These are phyloP conservation scores for Bugulina stolonifera DNA, from an alignment of 2,888 invertebrate species.

Conservation along the genomic window DNA sequence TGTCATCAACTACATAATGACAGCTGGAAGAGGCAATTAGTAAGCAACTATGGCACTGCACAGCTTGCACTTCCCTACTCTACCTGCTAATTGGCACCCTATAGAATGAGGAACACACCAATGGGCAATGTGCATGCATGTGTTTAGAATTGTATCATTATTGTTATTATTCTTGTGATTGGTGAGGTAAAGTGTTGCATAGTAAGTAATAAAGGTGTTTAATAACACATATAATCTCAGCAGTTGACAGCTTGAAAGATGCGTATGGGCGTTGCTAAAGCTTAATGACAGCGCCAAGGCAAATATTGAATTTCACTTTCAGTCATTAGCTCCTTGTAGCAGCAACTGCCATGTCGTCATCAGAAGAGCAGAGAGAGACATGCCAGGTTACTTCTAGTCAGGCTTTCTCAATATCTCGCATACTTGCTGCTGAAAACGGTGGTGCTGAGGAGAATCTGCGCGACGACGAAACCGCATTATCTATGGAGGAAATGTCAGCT, in stretches of 20 bases:
- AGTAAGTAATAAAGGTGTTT: background rate
- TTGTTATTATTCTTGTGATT: too few species aligned
- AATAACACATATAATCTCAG: background rate
- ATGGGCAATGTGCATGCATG: too few species aligned
- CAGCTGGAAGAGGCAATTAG: background rate
- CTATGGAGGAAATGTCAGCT: background rate
- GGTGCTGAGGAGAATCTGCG: background rate
- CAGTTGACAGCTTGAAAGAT: too few species aligned
- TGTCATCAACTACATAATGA: too few species aligned
- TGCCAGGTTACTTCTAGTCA: background rate
- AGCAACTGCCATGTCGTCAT: background rate
- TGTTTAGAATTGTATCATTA: too few species aligned
- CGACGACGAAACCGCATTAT: background rate
- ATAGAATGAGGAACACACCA: too few species aligned
- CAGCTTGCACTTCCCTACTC: background rate
- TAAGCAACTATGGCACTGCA: constrained; percentile 7
- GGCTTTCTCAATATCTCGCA: background rate
- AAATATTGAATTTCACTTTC: background rate
- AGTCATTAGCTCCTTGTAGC: background rate
- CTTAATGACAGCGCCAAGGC: background rate
- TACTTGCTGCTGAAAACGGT: background rate
- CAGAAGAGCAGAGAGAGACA: background rate
- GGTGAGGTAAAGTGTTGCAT: background rate
- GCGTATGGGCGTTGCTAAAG: background rate
- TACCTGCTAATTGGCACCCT: constrained; percentile 9